Evolutionary conservation across 2,888 invertebrate genomes (phyloP).

Genomic region (Ectemnius cavifrons): DNA sequence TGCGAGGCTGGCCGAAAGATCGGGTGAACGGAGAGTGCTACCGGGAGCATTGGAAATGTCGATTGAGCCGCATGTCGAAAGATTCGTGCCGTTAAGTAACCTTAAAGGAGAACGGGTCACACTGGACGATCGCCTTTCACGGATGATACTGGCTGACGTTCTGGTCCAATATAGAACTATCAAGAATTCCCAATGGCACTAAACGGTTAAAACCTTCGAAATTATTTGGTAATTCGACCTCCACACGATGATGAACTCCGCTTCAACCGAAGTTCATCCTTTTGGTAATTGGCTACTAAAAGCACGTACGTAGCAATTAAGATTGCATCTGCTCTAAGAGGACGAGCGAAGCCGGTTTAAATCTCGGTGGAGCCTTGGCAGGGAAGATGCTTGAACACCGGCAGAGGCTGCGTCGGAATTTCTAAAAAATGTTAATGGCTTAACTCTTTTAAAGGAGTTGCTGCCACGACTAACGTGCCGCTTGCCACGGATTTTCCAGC

Average conservation of each 20-base stretch:
- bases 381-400: neutral
- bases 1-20: neutral
- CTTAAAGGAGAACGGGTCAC: conserved; percentile 48
- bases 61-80: conserved; percentile 45
- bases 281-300: neutral
- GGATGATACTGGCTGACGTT: conserved; percentile 32
- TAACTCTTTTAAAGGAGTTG: conserved; percentile 1
- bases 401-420: neutral
- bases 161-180: neutral
- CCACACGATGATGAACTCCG: neutral
- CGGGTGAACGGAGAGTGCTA: neutral
- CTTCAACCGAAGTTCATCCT: neutral
- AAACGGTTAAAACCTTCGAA: neutral
- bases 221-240: neutral
- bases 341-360: neutral
- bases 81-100: conserved; percentile 52
- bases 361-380: neutral
- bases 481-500: conserved; percentile 4
- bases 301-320: neutral
- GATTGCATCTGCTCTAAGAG: too few relatives aligned
- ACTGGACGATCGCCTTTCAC: conserved; percentile 54
- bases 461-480: neutral
- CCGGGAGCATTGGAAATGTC: conserved; percentile 41
- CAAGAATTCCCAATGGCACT: too few relatives aligned
- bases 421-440: conserved; percentile 6